These are phyloP conservation scores for Pocillopora verrucosa DNA, from an alignment of 64 coral and sea anemone species.

Conservation along the genomic window DNA sequence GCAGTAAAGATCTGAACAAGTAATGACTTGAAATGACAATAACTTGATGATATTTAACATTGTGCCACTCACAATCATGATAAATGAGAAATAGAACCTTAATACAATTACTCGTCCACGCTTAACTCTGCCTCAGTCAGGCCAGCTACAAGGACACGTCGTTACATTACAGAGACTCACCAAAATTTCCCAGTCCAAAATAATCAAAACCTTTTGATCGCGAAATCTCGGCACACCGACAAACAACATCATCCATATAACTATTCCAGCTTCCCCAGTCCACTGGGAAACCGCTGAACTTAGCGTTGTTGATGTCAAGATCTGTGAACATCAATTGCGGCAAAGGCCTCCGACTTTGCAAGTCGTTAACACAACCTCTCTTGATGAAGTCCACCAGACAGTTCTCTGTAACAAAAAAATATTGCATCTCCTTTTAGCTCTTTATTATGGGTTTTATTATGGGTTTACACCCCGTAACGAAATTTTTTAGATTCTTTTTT, in stretches of 20 bases:
- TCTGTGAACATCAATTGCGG: constrained; percentile 50
- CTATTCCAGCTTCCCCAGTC: constrained; percentile 71
- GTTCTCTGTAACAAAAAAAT: background rate
- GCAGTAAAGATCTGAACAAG: too few relatives aligned
- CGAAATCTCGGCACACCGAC: constrained; percentile 64
- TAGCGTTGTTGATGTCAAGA: constrained; percentile 18
- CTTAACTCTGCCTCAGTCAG: background rate
- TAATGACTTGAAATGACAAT: too few relatives aligned
- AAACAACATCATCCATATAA: constrained; percentile 62
- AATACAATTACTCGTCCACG: too few relatives aligned
- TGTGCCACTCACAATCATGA: background rate
- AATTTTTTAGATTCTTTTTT: too few relatives aligned
- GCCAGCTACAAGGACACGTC: background rate
- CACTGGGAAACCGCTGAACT: constrained; percentile 55
- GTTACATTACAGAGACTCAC: constrained; percentile 17
- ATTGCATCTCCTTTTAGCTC: background rate
- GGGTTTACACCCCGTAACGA: too few relatives aligned
- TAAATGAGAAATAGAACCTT: background rate
- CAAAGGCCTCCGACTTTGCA: constrained; percentile 56
- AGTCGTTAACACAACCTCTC: constrained; percentile 70
- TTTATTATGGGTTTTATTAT: too few relatives aligned
- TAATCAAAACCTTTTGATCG: constrained; percentile 30
- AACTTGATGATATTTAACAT: too few relatives aligned
- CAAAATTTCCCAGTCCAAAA: constrained; percentile 68
- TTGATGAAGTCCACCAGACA: constrained; percentile 34